phyloP scores from a whole-genome alignment of 2,797 vertebrate species.

The Sebastes diaconus region DNA sequence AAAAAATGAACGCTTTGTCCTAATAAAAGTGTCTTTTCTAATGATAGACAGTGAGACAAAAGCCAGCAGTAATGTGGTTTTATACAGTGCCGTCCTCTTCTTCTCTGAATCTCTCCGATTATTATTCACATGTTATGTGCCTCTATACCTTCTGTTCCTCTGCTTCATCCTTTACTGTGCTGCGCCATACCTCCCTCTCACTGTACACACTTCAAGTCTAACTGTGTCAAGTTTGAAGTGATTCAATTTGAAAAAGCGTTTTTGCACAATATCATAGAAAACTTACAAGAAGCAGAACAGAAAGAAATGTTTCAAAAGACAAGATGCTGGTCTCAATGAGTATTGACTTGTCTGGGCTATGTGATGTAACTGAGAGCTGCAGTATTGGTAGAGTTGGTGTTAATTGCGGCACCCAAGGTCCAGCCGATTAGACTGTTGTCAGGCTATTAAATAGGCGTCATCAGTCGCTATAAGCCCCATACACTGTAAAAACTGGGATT shows the following conservation, averaged over 20 bases:
- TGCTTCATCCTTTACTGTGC: not conserved
- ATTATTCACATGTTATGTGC: slow-evolving; percentile 2
- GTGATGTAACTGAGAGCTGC: not conserved
- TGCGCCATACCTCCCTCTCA: not conserved
- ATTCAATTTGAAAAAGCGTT: not conserved
- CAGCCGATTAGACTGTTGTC: not conserved
- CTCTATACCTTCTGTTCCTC: not conserved
- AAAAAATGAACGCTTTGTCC: not conserved
- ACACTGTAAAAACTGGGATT: no score
- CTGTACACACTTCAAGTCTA: not conserved
- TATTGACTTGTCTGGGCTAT: not conserved
- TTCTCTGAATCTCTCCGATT: not conserved
- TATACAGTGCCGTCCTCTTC: not conserved
- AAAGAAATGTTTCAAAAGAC: not conserved
- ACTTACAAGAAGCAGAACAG: not conserved
- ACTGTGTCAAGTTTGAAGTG: not conserved
- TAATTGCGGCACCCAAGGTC: not conserved
- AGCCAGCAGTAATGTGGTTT: not conserved
- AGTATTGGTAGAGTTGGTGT: not conserved
- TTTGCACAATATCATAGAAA: not conserved
- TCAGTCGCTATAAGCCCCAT: no score
- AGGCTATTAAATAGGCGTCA: no score
- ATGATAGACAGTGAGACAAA: slow-evolving; percentile 25
- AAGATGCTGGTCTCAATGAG: not conserved
- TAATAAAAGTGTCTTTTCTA: slow-evolving; percentile 20